Evolutionary conservation across 1,140 invertebrate genomes (phyloP).

Genomic region (Battus philenor): DNA sequence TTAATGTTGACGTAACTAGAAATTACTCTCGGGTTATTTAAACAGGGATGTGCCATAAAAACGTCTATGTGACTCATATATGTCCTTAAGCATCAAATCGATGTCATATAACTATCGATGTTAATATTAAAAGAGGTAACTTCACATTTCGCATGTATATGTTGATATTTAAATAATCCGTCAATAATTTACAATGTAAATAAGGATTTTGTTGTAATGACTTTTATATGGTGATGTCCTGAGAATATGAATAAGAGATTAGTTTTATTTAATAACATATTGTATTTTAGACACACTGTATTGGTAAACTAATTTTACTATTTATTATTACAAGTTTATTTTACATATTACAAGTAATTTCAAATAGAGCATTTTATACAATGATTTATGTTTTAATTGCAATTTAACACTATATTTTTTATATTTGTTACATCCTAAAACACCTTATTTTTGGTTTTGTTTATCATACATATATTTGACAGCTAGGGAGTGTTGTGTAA

Average conservation of each 20-base stretch:
- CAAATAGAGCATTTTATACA: too few species aligned
- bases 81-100: neutral
- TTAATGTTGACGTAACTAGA: neutral
- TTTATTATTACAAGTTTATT: too few species aligned
- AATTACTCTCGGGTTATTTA: neutral
- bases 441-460: too few species aligned
- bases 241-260: constrained; percentile 10
- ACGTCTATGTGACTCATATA: constrained; percentile 2
- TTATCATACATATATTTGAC: too few species aligned
- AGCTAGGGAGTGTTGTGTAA: too few species aligned
- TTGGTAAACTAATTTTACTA: too few species aligned
- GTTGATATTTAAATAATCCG: constrained; percentile 13
- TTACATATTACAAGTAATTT: too few species aligned
- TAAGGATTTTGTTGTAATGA: constrained; percentile 16
- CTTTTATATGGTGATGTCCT: constrained; percentile 13
- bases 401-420: too few species aligned
- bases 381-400: too few species aligned
- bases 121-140: constrained; percentile 2
- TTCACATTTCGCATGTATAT: constrained; percentile 10
- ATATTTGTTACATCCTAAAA: too few species aligned
- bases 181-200: constrained; percentile 14
- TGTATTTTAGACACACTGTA: too few species aligned
- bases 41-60: constrained; percentile 5
- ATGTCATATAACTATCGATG: constrained; percentile 2
- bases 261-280: too few species aligned